Percentiles rank a stretch among this genome's conserved stretches.
Conservation (phyloP, 2,113 vertebrate species). For the Clarias gariepinus region DNA sequence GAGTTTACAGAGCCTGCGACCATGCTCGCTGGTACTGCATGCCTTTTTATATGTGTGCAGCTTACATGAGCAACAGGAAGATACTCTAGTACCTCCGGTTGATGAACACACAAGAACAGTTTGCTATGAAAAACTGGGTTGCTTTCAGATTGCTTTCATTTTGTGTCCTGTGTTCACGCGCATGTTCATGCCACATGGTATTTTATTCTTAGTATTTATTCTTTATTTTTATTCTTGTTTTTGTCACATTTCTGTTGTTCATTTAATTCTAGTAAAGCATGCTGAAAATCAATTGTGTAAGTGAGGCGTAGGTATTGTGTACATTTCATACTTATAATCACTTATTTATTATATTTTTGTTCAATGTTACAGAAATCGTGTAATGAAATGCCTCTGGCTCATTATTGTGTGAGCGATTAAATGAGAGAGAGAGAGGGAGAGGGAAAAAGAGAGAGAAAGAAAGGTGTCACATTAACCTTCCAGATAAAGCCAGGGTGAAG, state of each 20-base stretch:
- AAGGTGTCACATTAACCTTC: neutral
- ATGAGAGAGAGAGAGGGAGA: neutral
- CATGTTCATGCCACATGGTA: neutral
- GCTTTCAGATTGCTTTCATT: neutral
- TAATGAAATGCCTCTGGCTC: neutral
- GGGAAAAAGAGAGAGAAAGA: neutral
- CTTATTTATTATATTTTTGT: neutral
- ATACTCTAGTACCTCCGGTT: neutral
- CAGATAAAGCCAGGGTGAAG: constrained; percentile 52
- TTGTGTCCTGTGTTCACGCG: neutral
- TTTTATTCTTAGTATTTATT: neutral
- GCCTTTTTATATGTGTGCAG: neutral
- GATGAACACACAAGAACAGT: neutral
- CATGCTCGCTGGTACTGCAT: neutral
- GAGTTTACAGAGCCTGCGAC: neutral
- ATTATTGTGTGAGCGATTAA: neutral
- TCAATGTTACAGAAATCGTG: neutral
- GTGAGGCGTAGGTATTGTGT: neutral
- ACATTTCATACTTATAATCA: neutral
- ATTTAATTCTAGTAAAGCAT: neutral
- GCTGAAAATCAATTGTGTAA: neutral
- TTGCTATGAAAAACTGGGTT: too few species aligned
- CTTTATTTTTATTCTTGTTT: neutral
- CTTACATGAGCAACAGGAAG: neutral
- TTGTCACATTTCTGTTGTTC: neutral